These are phyloP conservation scores for Ciconia maguari DNA, from an alignment of 2,113 vertebrate species.

Conservation along the genomic window DNA sequence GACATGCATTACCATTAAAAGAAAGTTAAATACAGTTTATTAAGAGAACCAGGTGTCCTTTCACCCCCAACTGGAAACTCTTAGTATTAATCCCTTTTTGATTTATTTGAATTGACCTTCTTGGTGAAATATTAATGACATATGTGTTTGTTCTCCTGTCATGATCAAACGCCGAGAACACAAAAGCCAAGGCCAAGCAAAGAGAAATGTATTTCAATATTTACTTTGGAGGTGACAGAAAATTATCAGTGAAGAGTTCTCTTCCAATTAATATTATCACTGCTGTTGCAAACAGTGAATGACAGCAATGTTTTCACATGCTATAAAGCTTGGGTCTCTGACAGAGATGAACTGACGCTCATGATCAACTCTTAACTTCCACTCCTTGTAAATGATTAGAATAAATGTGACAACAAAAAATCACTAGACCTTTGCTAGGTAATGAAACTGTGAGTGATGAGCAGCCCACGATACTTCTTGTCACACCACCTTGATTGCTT, in stretches of 20 bases:
- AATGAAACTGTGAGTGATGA: slow-evolving; percentile 52
- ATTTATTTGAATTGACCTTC: neutral
- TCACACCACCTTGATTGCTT: neutral
- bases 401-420: slow-evolving; percentile 23
- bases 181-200: neutral
- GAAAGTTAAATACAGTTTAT: neutral
- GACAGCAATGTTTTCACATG: neutral
- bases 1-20: neutral
- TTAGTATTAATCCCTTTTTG: neutral
- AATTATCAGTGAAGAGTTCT: neutral
- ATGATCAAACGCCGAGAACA: neutral
- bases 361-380: slow-evolving; percentile 5
- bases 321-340: neutral
- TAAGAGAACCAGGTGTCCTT: neutral
- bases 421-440: neutral
- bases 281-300: neutral
- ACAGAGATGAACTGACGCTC: neutral
- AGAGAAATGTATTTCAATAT: slow-evolving; percentile 14
- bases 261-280: slow-evolving; percentile 12
- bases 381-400: neutral
- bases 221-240: slow-evolving; percentile 23
- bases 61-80: neutral
- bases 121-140: slow-evolving; percentile 9
- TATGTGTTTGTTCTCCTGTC: neutral
- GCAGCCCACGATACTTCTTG: neutral